A percentile compares a stretch with the other conserved stretches of the same genome.
Evolutionary conservation across 2,888 invertebrate genomes (phyloP).

Genomic region (Leptinotarsa rubiginosa): DNA sequence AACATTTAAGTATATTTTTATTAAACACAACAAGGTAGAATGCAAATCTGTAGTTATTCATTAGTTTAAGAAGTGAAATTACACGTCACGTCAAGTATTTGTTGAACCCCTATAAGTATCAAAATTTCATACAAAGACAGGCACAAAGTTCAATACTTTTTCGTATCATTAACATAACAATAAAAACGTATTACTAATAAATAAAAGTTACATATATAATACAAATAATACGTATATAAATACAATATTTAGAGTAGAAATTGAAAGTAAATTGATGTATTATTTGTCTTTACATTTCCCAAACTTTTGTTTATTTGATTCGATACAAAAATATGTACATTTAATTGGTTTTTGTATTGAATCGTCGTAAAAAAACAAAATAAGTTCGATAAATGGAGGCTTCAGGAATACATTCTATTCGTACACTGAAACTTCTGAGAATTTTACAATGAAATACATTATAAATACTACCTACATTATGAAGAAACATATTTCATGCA

Average conservation of each 20-base stretch:
- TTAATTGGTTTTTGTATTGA: neutral
- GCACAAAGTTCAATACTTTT: slow-evolving; percentile 59
- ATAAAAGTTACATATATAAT: slow-evolving; percentile 20
- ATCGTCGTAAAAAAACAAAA: neutral
- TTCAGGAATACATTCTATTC: slow-evolving; percentile 5
- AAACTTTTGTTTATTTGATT: neutral
- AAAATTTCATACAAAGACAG: slow-evolving; percentile 59
- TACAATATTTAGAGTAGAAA: neutral
- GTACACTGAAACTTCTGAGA: slow-evolving; percentile 15
- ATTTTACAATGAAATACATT: slow-evolving; percentile 6
- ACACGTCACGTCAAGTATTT: slow-evolving; percentile 57
- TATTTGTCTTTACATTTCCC: slow-evolving; percentile 5
- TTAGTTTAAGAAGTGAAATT: slow-evolving; percentile 56
- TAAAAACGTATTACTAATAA: slow-evolving; percentile 25
- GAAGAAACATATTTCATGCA: neutral
- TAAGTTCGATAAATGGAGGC: no score
- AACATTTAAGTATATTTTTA: slow-evolving; percentile 62
- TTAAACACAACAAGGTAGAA: slow-evolving; percentile 63
- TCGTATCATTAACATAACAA: slow-evolving; percentile 41
- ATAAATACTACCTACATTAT: neutral
- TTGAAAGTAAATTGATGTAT: neutral
- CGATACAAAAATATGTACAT: neutral
- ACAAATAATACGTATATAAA: slow-evolving; percentile 9
- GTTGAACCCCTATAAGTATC: slow-evolving; percentile 58
- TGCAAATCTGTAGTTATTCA: slow-evolving; percentile 55